phyloP scores from a whole-genome alignment of 2,113 vertebrate genomes.

The Speoplatyrhinus poulsoni region DNA sequence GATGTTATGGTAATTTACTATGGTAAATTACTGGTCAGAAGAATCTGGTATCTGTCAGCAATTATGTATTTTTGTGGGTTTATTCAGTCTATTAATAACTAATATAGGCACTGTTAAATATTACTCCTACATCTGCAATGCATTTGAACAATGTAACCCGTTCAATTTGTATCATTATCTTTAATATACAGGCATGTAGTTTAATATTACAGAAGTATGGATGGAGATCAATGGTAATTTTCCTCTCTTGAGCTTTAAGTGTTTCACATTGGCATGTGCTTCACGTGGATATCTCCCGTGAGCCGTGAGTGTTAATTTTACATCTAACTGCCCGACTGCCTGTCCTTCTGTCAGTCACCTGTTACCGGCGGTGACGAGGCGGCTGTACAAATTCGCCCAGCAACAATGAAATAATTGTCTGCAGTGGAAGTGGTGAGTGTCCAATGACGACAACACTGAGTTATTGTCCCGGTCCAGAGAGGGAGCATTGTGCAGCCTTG shows the following conservation, averaged over 20 bases:
- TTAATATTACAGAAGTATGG: too few species aligned
- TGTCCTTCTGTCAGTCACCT: constrained; percentile 22
- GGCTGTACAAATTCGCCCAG: constrained; percentile 21
- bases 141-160: too few species aligned
- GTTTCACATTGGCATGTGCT: too few species aligned
- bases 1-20: not conserved
- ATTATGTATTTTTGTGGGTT: too few species aligned
- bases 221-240: not conserved
- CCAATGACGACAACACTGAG: constrained; percentile 35
- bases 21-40: not conserved
- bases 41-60: too few species aligned
- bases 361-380: not conserved
- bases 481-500: not conserved
- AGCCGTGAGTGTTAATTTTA: not conserved
- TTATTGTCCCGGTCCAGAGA: constrained; percentile 5
- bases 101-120: too few species aligned
- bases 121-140: too few species aligned
- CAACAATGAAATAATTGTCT: constrained; percentile 66
- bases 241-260: not conserved
- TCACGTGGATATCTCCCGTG: not conserved
- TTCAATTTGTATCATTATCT: too few species aligned
- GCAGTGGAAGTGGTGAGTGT: constrained; percentile 28
- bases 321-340: not conserved
- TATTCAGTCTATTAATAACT: too few species aligned
- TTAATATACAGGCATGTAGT: too few species aligned